Evolutionary conservation across 2,888 invertebrate genomes (phyloP).

Genomic region (Catocala sponsa): DNA sequence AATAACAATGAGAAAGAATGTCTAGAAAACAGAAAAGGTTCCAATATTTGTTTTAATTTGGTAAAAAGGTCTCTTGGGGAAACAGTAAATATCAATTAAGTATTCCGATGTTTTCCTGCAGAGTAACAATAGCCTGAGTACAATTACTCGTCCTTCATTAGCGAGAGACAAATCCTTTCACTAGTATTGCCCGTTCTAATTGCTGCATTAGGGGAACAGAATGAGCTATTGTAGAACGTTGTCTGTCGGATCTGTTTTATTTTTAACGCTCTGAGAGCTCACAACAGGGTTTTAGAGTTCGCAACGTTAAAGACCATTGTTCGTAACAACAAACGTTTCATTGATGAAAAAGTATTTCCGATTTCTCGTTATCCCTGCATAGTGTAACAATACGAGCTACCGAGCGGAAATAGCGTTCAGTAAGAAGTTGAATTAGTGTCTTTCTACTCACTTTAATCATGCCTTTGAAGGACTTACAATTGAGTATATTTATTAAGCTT

Average conservation of each 20-base stretch:
- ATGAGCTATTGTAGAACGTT: conserved; percentile 75
- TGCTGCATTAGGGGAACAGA: conserved; percentile 77
- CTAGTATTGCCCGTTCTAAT: conserved; percentile 77
- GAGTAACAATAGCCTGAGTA: conserved; percentile 60
- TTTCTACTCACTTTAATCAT: conserved; percentile 24
- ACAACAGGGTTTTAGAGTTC: conserved; percentile 63
- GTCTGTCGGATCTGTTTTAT: conserved; percentile 72
- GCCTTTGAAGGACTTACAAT: conserved; percentile 19
- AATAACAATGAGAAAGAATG: conserved; percentile 40
- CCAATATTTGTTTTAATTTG: conserved; percentile 65
- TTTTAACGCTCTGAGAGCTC: conserved; percentile 67
- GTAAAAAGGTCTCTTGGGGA: conserved; percentile 56
- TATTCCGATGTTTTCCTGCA: conserved; percentile 61
- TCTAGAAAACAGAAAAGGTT: conserved; percentile 50
- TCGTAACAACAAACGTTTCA: conserved; percentile 53
- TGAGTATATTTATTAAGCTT: neutral
- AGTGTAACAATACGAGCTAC: conserved; percentile 30
- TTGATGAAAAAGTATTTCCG: conserved; percentile 51
- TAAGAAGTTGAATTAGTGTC: conserved; percentile 41
- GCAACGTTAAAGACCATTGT: conserved; percentile 61
- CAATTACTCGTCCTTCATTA: conserved; percentile 80
- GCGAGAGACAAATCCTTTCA: conserved; percentile 79
- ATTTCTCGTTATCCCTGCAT: conserved; percentile 41
- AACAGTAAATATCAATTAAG: conserved; percentile 71
- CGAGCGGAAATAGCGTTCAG: conserved; percentile 20